A percentile compares a stretch with the other conserved stretches of the same genome.
These are phyloP conservation scores for Calosoma granatense DNA, from an alignment of 1,140 invertebrate genomes.

Conservation along the genomic window DNA sequence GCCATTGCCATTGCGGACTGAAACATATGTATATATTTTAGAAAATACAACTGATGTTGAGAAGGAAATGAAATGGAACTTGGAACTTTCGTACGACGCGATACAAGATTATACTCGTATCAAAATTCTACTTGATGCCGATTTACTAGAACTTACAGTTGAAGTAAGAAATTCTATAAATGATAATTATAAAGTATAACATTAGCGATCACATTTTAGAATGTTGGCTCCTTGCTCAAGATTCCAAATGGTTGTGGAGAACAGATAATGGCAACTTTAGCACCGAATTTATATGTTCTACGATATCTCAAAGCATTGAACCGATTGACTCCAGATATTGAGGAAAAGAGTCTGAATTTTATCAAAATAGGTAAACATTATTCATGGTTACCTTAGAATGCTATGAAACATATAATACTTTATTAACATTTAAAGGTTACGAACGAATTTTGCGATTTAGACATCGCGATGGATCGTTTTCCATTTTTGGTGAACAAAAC, in stretches of 20 bases:
- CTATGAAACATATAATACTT: too few species aligned
- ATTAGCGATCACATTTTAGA: conserved; percentile 25
- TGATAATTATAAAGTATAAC: conserved; percentile 10
- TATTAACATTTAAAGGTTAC: conserved; percentile 42
- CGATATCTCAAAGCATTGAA: conserved; percentile 49
- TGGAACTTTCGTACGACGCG: conserved; percentile 14
- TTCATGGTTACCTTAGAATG: too few species aligned
- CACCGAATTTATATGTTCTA: conserved; percentile 61
- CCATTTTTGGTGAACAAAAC: conserved; percentile 52
- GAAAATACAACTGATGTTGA: conserved; percentile 18
- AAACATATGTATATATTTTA: too few species aligned
- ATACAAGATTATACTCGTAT: not conserved
- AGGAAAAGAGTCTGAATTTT: conserved; percentile 46
- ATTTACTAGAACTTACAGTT: conserved; percentile 48
- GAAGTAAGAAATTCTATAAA: conserved; percentile 24
- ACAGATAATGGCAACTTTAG: conserved; percentile 69
- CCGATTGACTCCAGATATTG: conserved; percentile 36
- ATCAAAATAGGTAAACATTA: conserved; percentile 56
- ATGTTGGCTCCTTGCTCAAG: conserved; percentile 43
- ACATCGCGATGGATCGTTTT: conserved; percentile 65
- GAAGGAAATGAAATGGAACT: conserved; percentile 29
- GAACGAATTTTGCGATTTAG: conserved; percentile 62
- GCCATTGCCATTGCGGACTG: too few species aligned
- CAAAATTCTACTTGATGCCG: conserved; percentile 41
- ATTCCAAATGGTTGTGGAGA: conserved; percentile 61